Conservation (phyloP, 2,113 vertebrate species). For the Dunckerocampus dactyliophorus region DNA sequence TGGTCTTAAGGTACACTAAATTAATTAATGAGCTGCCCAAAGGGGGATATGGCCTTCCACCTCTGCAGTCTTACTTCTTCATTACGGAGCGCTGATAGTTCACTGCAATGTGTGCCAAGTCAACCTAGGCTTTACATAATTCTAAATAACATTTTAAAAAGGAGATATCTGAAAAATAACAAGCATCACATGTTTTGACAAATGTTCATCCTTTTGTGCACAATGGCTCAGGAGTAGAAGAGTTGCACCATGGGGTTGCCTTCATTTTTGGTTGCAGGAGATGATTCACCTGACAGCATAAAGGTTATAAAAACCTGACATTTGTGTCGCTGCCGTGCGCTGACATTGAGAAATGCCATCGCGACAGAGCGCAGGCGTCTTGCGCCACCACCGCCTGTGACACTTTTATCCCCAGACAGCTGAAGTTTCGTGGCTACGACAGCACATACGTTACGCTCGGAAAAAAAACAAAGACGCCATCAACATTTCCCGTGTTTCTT, state of each 20-base stretch:
- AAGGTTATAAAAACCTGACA: constrained; percentile 54
- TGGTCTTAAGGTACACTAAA: constrained; percentile 12
- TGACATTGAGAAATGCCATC: constrained; percentile 53
- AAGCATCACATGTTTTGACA: too few species aligned
- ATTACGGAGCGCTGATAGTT: constrained; percentile 3
- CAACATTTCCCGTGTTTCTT: background rate
- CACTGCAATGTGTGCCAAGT: background rate
- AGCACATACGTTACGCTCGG: constrained; percentile 3
- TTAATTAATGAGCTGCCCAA: constrained; percentile 19
- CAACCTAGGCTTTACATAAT: too few species aligned
- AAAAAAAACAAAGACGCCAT: background rate
- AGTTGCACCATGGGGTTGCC: too few species aligned
- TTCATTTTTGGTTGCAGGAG: too few species aligned
- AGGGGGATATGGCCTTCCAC: constrained; percentile 18
- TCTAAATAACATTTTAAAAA: too few species aligned
- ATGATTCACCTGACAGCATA: constrained; percentile 20
- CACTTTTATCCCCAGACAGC: constrained; percentile 7
- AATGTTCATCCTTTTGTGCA: too few species aligned
- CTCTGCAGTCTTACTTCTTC: constrained; percentile 22
- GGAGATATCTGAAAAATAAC: too few species aligned
- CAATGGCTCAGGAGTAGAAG: too few species aligned
- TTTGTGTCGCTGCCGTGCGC: constrained; percentile 45
- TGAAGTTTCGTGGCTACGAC: constrained; percentile 14
- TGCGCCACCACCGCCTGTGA: constrained; percentile 15
- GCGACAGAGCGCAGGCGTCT: background rate